These are phyloP conservation scores for Oxystoma pomonae DNA, from an alignment of 2,888 invertebrate genomes.

Conservation along the genomic window DNA sequence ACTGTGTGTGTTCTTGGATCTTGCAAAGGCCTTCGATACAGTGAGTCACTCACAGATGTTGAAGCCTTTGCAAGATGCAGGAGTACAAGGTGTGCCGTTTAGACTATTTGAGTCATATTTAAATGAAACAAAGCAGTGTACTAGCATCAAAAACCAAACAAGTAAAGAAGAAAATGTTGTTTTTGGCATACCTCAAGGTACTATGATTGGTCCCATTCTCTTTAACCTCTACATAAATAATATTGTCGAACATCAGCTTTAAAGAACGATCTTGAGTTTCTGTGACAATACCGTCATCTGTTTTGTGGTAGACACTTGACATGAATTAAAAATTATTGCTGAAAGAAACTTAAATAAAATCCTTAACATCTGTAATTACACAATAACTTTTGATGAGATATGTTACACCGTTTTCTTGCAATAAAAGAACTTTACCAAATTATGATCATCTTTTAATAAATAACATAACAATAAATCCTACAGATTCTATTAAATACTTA, in stretches of 20 bases:
- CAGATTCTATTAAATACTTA: not conserved
- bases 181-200: not conserved
- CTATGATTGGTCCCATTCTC: not conserved
- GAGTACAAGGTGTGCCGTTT: slow-evolving; percentile 4
- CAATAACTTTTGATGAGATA: not conserved
- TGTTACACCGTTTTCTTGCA: not conserved
- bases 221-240: not conserved
- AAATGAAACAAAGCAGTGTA: slow-evolving; percentile 1
- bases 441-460: not conserved
- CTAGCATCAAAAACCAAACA: not conserved
- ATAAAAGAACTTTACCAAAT: no score
- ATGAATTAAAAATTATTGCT: not conserved
- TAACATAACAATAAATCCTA: not conserved
- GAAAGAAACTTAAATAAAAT: not conserved
- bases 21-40: slow-evolving; percentile 1
- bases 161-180: not conserved
- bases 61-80: not conserved
- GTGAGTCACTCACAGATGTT: slow-evolving; percentile 4
- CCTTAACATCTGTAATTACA: not conserved
- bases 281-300: not conserved
- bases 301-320: not conserved
- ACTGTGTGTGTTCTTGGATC: not conserved
- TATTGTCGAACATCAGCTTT: not conserved
- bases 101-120: slow-evolving; percentile 7
- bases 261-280: not conserved